Evolutionary conservation across 92 coral and sea anemone genomes (phyloP), one percentile per base, ranked within the genome.

Genomic region (Epizoanthus ramosus): DNA sequence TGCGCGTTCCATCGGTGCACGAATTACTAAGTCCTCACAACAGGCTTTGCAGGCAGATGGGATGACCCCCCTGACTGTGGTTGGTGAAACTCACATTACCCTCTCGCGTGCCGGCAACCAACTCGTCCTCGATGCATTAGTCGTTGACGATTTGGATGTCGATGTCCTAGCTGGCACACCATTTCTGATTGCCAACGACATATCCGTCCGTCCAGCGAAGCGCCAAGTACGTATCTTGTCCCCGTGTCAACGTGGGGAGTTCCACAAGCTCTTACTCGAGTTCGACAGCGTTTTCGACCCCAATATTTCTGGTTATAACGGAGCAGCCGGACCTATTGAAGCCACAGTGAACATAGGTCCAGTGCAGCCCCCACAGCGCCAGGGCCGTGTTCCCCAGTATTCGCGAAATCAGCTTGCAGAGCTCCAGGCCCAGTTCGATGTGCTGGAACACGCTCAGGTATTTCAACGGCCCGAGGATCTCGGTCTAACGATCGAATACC

Each of bases 391-490:
- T 52, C 88, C 88, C 13, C 88, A 82, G 76, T 81, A 81, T 63
- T 63, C 87, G 3, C 84, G 54, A 3, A n/a, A 75, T 60, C 59
- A 45, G 24, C 84, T 84, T 16, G 75, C 70, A 37, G 75, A 85
- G 45, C 71, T 85, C 7, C 84, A 85, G 35, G 50, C 56, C 12
- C 60, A 80, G 13, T 87, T 71, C n/a, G 91, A 83, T 81, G 22
- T 83, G 33, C 87, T 87, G 0, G 85, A 87, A 64, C 66, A 61
- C 18, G 13, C 83, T 23, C 80, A 88, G 7, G 88, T 79, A 47
- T 80, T 83, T 9, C 50, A 57, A 52, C 84, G 84, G 28, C 87
- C 91, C 3, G 88, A 88, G 59, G 91, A 87, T 58, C 45, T 80
- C 18, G 54, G 22, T 54, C 33, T 86, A 16, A 7, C 89, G 6